phyloP scores from a whole-genome alignment of 2,797 vertebrate species.

The Epinephelus awoara region DNA sequence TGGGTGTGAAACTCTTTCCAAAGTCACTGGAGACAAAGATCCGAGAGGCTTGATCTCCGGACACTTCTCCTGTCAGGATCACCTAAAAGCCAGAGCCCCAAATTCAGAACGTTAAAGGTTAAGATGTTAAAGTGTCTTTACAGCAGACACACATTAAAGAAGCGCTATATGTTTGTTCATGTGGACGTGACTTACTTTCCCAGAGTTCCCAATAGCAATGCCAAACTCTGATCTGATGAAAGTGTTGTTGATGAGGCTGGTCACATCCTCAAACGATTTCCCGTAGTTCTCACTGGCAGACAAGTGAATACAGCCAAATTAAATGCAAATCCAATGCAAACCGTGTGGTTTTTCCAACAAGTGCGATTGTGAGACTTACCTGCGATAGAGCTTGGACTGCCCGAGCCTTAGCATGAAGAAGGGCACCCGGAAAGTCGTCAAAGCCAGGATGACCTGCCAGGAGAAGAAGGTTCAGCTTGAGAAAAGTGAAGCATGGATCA shows the following conservation, averaged over 20 bases:
- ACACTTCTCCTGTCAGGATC: slow-evolving; percentile 92
- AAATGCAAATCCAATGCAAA: slow-evolving; percentile 42
- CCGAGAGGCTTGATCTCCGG: slow-evolving; percentile 84
- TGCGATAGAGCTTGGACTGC: slow-evolving; percentile 95
- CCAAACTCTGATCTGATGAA: slow-evolving; percentile 95
- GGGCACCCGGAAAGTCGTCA: slow-evolving; percentile 95
- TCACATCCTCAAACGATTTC: slow-evolving; percentile 93
- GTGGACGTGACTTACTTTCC: slow-evolving; percentile 87
- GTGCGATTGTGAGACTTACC: slow-evolving; percentile 78
- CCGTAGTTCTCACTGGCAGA: slow-evolving; percentile 92
- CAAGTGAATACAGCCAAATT: slow-evolving; percentile 32
- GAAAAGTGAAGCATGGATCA: slow-evolving; percentile 23
- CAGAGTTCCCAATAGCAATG: slow-evolving; percentile 93
- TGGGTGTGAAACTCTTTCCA: slow-evolving; percentile 88
- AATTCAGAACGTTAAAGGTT: neutral
- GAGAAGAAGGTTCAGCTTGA: slow-evolving; percentile 40
- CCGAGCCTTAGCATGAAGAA: slow-evolving; percentile 90
- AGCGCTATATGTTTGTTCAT: neutral
- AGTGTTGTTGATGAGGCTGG: slow-evolving; percentile 92
- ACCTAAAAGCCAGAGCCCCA: slow-evolving; percentile 83
- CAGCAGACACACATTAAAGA: accelerated
- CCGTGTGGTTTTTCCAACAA: neutral
- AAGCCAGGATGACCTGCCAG: slow-evolving; percentile 91
- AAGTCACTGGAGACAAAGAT: slow-evolving; percentile 93
- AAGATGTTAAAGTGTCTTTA: neutral